These are phyloP conservation scores for Apis mellifera DNA, from an alignment of 1,140 invertebrate genomes.

Conservation along the genomic window DNA sequence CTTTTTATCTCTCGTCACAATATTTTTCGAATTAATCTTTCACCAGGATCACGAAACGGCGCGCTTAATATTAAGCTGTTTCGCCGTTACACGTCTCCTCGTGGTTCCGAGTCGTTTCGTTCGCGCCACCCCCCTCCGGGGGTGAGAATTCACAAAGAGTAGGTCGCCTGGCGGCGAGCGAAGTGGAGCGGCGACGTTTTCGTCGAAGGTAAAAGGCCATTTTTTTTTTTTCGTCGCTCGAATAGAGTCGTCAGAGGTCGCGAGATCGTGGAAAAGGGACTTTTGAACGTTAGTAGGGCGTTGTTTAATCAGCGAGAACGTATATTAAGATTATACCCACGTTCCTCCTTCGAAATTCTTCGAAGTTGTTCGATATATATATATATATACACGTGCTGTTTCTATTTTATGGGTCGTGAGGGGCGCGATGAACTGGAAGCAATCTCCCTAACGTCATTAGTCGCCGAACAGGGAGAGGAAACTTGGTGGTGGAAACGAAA, in stretches of 20 bases:
- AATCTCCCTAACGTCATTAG: constrained; percentile 38
- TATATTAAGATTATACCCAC: too few species aligned
- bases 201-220: background rate
- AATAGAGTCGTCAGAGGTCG: background rate
- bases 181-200: background rate
- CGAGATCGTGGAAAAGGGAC: background rate
- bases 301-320: constrained; percentile 35
- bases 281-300: constrained; percentile 13
- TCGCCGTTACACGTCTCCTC: background rate
- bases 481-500: constrained; percentile 28
- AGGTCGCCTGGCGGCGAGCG: constrained; percentile 1
- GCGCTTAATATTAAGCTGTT: background rate
- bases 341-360: too few species aligned
- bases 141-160: constrained; percentile 3
- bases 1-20: too few species aligned
- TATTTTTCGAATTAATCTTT: too few species aligned
- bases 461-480: background rate
- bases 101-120: background rate
- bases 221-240: too few species aligned
- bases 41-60: too few species aligned
- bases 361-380: too few species aligned
- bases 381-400: background rate
- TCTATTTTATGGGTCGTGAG: background rate
- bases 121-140: background rate
- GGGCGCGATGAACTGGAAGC: constrained; percentile 4